Evolutionary conservation across 1,140 invertebrate species (phyloP).

Genomic region (Drosophila albomicans): DNA sequence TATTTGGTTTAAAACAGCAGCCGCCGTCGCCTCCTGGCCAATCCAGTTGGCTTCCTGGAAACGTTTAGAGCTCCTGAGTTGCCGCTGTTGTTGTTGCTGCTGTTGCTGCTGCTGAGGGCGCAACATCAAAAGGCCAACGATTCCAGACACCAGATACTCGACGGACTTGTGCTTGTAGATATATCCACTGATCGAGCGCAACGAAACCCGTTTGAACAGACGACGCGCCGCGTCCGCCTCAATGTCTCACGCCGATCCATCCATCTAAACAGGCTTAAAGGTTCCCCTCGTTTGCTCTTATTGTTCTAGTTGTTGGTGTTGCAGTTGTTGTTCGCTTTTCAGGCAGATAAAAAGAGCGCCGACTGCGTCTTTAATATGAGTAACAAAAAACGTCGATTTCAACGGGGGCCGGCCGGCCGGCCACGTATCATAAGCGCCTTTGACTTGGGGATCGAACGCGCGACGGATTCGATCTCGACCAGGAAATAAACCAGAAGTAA

Average conservation of each 20-base stretch:
- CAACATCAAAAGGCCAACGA: conserved; percentile 72
- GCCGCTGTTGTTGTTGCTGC: background rate
- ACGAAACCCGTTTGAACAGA: conserved; percentile 69
- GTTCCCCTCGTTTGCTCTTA: conserved; percentile 31
- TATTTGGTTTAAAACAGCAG: conserved; percentile 50
- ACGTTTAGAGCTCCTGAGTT: conserved; percentile 45
- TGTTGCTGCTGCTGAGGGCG: conserved; percentile 41
- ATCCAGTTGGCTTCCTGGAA: conserved; percentile 62
- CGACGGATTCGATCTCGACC: conserved; percentile 30
- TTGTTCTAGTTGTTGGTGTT: conserved; percentile 4
- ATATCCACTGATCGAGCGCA: conserved; percentile 54
- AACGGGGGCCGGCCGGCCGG: conserved; percentile 75
- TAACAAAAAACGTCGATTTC: background rate
- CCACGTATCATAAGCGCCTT: conserved; percentile 56
- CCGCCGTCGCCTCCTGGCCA: conserved; percentile 32
- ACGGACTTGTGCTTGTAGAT: background rate
- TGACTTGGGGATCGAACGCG: conserved; percentile 21
- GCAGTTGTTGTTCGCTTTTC: background rate
- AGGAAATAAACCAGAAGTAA: background rate
- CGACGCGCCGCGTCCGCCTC: conserved; percentile 48
- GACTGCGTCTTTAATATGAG: conserved; percentile 47
- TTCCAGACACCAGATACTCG: conserved; percentile 38
- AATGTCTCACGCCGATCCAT: conserved; percentile 68
- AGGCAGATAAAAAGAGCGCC: conserved; percentile 68
- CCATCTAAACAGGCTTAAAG: conserved; percentile 73